Evolutionary conservation across 1,140 invertebrate genomes (phyloP).

Genomic region (Psix sp.): DNA sequence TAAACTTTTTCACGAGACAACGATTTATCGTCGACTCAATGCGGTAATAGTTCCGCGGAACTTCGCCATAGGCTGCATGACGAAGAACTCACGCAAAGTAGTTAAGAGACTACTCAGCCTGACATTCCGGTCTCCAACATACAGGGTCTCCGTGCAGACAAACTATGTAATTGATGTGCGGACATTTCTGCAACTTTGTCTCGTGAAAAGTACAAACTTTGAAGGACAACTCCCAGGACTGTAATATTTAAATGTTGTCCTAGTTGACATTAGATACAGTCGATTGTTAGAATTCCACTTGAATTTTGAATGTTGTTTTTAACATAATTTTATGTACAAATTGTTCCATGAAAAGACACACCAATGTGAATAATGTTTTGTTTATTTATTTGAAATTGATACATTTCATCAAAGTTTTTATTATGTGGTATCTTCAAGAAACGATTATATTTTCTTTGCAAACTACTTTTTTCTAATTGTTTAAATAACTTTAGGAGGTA

Average conservation of each 20-base stretch:
- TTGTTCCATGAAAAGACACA: background rate
- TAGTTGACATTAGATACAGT: slow-evolving; percentile 17
- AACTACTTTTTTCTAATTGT: too few relatives aligned
- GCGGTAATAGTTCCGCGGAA: slow-evolving; percentile 40
- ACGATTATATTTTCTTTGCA: too few relatives aligned
- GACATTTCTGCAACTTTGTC: slow-evolving; percentile 25
- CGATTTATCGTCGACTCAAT: slow-evolving; percentile 65
- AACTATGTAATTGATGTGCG: slow-evolving; percentile 32
- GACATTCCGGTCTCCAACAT: slow-evolving; percentile 16
- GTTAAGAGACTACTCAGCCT: slow-evolving; percentile 5
- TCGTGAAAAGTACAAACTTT: slow-evolving; percentile 30
- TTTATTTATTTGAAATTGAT: too few relatives aligned
- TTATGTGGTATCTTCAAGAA: too few relatives aligned
- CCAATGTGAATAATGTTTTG: too few relatives aligned
- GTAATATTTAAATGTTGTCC: slow-evolving; percentile 31
- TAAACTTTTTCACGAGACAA: slow-evolving; percentile 16
- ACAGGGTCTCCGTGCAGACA: slow-evolving; percentile 19
- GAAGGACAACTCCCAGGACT: slow-evolving; percentile 29
- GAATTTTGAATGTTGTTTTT: background rate
- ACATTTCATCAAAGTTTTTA: too few relatives aligned
- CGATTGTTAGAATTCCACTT: slow-evolving; percentile 4
- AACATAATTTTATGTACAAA: too few relatives aligned
- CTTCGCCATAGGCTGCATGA: slow-evolving; percentile 5
- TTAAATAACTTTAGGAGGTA: too few relatives aligned
- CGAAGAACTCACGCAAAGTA: slow-evolving; percentile 18